Conservation (phyloP, 2,888 invertebrate species). For the Cabera pusaria region DNA sequence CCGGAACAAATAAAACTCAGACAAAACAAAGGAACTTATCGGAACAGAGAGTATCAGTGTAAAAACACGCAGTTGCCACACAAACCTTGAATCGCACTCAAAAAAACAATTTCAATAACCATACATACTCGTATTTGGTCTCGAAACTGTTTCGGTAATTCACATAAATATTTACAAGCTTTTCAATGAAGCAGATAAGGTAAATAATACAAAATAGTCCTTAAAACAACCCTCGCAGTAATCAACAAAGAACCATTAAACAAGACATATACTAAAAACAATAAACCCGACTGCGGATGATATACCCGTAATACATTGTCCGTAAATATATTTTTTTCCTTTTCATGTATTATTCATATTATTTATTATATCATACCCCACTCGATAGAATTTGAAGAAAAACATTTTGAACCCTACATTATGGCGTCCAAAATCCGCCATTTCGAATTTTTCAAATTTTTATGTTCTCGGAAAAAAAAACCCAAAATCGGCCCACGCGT, state of each 20-base stretch:
- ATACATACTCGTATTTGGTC: slow-evolving; percentile 12
- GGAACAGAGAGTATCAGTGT: slow-evolving; percentile 51
- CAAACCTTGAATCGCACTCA: slow-evolving; percentile 33
- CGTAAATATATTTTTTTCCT: too few relatives aligned
- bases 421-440: too few relatives aligned
- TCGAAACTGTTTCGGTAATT: slow-evolving; percentile 8
- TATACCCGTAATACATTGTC: too few relatives aligned
- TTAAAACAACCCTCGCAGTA: slow-evolving; percentile 26
- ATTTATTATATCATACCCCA: too few relatives aligned
- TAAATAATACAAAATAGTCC: slow-evolving; percentile 12
- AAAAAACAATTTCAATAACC: slow-evolving; percentile 12
- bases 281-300: too few relatives aligned
- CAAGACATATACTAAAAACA: slow-evolving; percentile 7
- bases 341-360: too few relatives aligned
- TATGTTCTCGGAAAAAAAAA: too few relatives aligned
- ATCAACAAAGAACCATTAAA: slow-evolving; percentile 23
- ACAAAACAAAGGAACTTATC: slow-evolving; percentile 56
- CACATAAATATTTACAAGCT: slow-evolving; percentile 3
- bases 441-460: too few relatives aligned
- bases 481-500: too few relatives aligned
- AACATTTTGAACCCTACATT: too few relatives aligned
- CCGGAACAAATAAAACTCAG: slow-evolving; percentile 63
- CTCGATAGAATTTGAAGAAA: too few relatives aligned
- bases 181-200: slow-evolving; percentile 3
- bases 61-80: slow-evolving; percentile 41